phyloP scores from a whole-genome alignment of 2,797 vertebrate genomes.

The Cuniculus paca region DNA sequence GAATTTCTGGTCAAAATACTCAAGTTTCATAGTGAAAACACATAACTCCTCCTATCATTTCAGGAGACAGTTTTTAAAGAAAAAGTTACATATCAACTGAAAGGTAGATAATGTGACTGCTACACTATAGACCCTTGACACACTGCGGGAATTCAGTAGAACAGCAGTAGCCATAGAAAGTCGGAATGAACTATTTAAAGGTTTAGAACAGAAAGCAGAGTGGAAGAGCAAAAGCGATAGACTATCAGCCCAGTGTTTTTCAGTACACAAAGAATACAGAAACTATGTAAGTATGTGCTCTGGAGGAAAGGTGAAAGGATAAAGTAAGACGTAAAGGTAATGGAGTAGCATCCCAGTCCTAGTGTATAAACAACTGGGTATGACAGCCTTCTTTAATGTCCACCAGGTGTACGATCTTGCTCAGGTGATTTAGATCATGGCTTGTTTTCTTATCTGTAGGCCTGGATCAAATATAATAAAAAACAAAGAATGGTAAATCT shows the following conservation, averaged over 20 bases:
- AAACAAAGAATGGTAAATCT: background rate
- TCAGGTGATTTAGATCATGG: background rate
- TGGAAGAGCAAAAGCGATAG: background rate
- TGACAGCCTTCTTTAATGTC: background rate
- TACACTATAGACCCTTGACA: background rate
- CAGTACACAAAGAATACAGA: background rate
- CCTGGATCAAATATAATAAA: background rate
- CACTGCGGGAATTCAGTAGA: background rate
- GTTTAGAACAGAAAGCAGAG: background rate
- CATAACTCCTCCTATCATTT: background rate
- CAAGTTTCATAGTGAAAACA: background rate
- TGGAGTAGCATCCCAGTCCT: background rate
- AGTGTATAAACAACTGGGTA: background rate
- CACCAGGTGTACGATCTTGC: background rate
- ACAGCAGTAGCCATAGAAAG: background rate
- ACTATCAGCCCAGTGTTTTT: background rate
- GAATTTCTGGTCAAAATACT: slow-evolving; percentile 16
- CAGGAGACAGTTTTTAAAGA: background rate
- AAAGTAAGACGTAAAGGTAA: background rate
- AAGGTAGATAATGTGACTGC: background rate
- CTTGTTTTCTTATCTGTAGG: background rate
- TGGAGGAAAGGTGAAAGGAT: background rate
- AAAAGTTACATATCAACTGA: background rate
- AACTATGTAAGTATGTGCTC: background rate
- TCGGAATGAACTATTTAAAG: background rate